Conservation (phyloP, 2,888 invertebrate genomes). For the Zootermopsis nevadensis region DNA sequence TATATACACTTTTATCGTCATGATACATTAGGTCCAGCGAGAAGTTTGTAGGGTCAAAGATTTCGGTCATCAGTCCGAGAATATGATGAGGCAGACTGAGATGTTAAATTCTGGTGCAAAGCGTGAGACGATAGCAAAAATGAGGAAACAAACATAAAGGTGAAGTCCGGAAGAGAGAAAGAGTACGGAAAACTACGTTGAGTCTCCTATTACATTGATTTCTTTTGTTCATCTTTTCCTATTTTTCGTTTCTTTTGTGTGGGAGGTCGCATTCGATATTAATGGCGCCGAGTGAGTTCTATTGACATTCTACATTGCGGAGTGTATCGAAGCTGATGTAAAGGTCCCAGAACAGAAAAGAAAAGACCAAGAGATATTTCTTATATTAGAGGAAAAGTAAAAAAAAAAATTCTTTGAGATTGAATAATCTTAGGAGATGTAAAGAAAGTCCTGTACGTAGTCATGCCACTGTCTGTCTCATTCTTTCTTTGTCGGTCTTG, state of each 20-base stretch:
- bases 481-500: not conserved
- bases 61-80: no score
- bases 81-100: no score
- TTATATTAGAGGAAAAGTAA: not conserved
- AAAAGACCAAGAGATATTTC: not conserved
- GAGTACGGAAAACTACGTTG: no score
- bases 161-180: no score
- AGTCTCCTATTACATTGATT: no score
- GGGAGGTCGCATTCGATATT: not conserved
- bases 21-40: no score
- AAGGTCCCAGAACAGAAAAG: not conserved
- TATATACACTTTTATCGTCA: no score
- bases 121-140: no score
- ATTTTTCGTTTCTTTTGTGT: not conserved
- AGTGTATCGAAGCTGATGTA: not conserved
- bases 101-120: no score
- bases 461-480: not conserved
- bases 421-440: slow-evolving; percentile 6
- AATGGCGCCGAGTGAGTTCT: not conserved
- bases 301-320: not conserved
- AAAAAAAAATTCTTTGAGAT: not conserved
- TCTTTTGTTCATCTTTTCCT: no score
- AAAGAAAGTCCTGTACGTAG: not conserved
- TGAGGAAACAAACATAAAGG: no score
- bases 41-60: no score